Evolutionary conservation across 2,888 invertebrate species (phyloP).

Genomic region (Neoscelio sp.): DNA sequence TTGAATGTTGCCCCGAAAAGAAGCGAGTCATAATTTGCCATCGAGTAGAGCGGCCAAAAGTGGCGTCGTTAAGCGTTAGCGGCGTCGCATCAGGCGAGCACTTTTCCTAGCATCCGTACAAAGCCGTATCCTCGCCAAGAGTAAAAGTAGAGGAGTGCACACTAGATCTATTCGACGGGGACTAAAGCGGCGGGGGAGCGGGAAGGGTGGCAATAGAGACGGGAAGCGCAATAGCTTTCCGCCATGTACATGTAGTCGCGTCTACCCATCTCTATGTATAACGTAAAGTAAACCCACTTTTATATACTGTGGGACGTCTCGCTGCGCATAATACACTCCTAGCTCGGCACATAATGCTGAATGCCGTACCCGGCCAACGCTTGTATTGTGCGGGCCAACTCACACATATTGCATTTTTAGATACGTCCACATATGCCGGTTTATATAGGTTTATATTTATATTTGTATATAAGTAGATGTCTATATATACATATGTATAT

Average conservation of each 20-base stretch:
- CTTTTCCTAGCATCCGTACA: slow-evolving; percentile 49
- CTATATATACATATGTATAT: background rate
- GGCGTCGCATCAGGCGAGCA: slow-evolving; percentile 32
- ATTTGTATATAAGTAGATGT: slow-evolving; percentile 14
- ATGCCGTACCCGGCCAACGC: slow-evolving; percentile 69
- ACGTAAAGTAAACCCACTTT: slow-evolving; percentile 80
- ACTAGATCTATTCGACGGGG: slow-evolving; percentile 60
- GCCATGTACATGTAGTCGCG: slow-evolving; percentile 60
- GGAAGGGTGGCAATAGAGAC: slow-evolving; percentile 65
- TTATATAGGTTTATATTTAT: slow-evolving; percentile 45
- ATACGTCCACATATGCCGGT: slow-evolving; percentile 26
- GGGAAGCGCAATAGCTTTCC: slow-evolving; percentile 72
- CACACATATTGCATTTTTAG: slow-evolving; percentile 53
- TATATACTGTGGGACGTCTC: slow-evolving; percentile 75
- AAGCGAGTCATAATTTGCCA: slow-evolving; percentile 9
- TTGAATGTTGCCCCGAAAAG: background rate
- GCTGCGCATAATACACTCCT: slow-evolving; percentile 76
- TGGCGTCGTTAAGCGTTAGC: slow-evolving; percentile 34
- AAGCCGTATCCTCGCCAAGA: slow-evolving; percentile 54
- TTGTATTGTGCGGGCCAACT: slow-evolving; percentile 55
- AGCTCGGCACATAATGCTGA: slow-evolving; percentile 74
- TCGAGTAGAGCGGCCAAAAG: slow-evolving; percentile 30
- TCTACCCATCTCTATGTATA: slow-evolving; percentile 71
- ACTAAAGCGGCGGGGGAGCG: slow-evolving; percentile 34
- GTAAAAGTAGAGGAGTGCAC: slow-evolving; percentile 58